A percentile compares a stretch with the other conserved stretches of the same genome.
phyloP scores from a whole-genome alignment of 2,113 vertebrate species.

The Platanista minor region DNA sequence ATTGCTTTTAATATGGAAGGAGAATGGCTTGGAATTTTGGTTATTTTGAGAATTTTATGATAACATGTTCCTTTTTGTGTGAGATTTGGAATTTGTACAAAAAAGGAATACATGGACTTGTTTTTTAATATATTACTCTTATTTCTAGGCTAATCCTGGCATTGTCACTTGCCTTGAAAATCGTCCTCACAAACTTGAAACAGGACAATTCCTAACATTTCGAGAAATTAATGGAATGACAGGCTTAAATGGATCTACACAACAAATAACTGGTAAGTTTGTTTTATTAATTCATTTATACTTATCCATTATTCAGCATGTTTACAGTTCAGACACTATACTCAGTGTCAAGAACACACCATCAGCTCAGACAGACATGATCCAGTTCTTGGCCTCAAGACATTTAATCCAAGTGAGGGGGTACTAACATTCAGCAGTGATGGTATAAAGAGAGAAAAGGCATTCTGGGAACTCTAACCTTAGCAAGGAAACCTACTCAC shows the following conservation, averaged over 20 bases:
- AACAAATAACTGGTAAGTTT: slow-evolving; percentile 89
- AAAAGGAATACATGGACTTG: neutral
- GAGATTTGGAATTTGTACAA: neutral
- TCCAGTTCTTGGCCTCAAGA: neutral
- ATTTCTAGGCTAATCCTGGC: slow-evolving; percentile 87
- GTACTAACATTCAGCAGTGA: neutral
- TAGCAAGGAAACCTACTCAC: neutral
- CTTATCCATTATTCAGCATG: neutral
- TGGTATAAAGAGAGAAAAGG: neutral
- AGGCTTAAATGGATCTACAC: slow-evolving; percentile 87
- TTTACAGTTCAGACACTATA: neutral
- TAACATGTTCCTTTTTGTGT: neutral
- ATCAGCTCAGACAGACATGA: neutral
- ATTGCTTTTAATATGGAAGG: neutral
- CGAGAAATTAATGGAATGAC: slow-evolving; percentile 95
- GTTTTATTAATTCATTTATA: slow-evolving; percentile 32
- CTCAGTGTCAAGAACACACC: neutral
- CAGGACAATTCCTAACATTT: slow-evolving; percentile 92
- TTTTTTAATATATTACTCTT: neutral
- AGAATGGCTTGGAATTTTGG: neutral
- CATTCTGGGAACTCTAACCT: neutral
- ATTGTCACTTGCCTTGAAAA: slow-evolving; percentile 96
- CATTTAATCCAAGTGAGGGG: neutral
- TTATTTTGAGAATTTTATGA: slow-evolving; percentile 15
- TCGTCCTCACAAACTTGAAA: slow-evolving; percentile 93